A percentile compares a stretch with the other conserved stretches of the same genome.
Evolutionary conservation across 1,140 invertebrate genomes (phyloP).

Genomic region (Diuraphis noxia): DNA sequence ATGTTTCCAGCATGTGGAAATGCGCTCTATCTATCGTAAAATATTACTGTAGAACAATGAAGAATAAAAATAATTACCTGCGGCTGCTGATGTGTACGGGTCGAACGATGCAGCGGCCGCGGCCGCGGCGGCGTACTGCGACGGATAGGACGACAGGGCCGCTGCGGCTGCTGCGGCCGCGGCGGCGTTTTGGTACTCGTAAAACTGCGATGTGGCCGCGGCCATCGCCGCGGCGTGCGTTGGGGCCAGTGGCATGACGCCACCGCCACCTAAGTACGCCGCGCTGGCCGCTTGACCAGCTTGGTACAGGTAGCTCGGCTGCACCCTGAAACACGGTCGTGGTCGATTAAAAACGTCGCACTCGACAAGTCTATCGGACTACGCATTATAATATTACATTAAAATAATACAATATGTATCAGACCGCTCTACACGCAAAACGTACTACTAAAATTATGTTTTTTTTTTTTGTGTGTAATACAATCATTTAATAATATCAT

Average conservation of each 20-base stretch:
- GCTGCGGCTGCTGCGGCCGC: constrained; percentile 58
- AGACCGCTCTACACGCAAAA: background rate
- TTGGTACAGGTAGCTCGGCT: constrained; percentile 61
- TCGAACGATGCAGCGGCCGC: constrained; percentile 56
- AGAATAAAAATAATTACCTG: constrained; percentile 31
- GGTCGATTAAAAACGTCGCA: background rate
- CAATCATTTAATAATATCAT: background rate
- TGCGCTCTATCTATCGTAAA: background rate
- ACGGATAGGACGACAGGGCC: constrained; percentile 58
- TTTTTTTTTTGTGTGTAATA: background rate
- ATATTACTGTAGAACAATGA: too few relatives aligned
- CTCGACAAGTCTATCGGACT: background rate
- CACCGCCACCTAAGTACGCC: constrained; percentile 57
- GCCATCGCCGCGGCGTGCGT: constrained; percentile 58
- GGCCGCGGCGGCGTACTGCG: constrained; percentile 58
- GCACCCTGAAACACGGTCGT: constrained; percentile 58
- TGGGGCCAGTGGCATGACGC: constrained; percentile 59
- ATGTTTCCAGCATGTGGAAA: background rate
- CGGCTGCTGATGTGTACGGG: constrained; percentile 57
- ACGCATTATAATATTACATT: background rate
- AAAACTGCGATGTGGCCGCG: constrained; percentile 59
- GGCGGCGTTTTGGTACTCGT: constrained; percentile 61
- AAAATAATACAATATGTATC: background rate
- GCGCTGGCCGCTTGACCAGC: constrained; percentile 57
- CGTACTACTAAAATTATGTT: background rate